These are phyloP conservation scores for Sigmodon hispidus DNA, from an alignment of 2,113 vertebrate species.

Conservation along the genomic window DNA sequence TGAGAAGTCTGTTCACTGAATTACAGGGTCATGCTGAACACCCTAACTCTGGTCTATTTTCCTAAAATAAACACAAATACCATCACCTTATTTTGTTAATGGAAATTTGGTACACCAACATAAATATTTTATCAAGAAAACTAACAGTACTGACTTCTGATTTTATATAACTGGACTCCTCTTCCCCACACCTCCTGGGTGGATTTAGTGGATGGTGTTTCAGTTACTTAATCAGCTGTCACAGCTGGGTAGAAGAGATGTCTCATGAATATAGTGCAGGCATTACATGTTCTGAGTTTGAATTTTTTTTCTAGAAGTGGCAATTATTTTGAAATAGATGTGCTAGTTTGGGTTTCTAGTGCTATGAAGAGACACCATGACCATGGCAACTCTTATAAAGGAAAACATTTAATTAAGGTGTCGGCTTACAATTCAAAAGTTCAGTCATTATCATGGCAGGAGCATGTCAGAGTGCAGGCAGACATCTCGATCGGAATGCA, in stretches of 20 bases:
- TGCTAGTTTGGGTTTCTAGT: neutral
- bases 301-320: neutral
- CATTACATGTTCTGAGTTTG: neutral
- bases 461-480: neutral
- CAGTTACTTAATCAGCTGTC: neutral
- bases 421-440: neutral
- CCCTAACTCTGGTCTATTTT: neutral
- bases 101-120: neutral
- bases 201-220: neutral
- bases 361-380: neutral
- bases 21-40: neutral
- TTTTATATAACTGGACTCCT: neutral
- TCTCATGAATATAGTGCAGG: neutral
- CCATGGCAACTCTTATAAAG: neutral
- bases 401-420: neutral
- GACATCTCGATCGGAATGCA: neutral
- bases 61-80: neutral
- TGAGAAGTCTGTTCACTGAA: neutral
- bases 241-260: too few relatives aligned
- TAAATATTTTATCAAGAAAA: neutral
- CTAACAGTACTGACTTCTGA: neutral
- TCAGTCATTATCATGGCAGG: neutral
- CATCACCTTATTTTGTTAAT: constrained; percentile 20
- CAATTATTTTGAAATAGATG: neutral
- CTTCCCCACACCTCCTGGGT: too few relatives aligned